A percentile compares a stretch with the other conserved stretches of the same genome.
Conservation (phyloP, 2,797 vertebrate genomes). For the Catamblyrhynchus diadema region DNA sequence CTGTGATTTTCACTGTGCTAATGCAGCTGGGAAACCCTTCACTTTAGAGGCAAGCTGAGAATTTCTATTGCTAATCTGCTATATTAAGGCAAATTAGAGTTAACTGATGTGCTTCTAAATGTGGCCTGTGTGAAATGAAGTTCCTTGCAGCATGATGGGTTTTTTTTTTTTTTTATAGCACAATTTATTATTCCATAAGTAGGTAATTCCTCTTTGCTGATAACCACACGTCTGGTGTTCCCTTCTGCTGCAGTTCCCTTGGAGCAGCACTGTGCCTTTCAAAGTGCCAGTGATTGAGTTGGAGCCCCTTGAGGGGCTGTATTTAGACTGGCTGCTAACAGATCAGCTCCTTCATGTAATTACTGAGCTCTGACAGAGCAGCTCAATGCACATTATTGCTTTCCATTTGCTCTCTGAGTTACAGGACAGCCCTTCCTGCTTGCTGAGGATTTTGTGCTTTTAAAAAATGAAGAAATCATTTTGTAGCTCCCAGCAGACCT, state of each 20-base stretch:
- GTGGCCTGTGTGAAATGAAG: neutral
- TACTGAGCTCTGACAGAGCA: neutral
- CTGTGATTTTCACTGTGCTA: neutral
- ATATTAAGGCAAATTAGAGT: neutral
- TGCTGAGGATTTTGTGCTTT: neutral
- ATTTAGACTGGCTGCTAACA: constrained; percentile 44
- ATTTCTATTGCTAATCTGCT: neutral
- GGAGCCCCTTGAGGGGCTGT: constrained; percentile 32
- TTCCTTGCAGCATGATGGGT: neutral
- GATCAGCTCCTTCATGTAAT: constrained; percentile 14
- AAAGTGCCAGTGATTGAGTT: neutral
- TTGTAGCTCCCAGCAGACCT: neutral
- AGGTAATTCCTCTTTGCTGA: constrained; percentile 10
- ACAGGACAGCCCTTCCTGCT: neutral
- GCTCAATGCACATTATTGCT: neutral
- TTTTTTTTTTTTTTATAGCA: neutral
- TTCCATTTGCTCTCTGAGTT: constrained; percentile 15
- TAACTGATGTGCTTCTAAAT: neutral
- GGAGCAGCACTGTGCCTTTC: neutral
- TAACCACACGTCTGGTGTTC: neutral
- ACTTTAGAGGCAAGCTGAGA: neutral
- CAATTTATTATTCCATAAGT: neutral
- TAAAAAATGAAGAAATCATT: neutral
- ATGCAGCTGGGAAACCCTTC: neutral
- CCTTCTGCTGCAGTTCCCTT: neutral